Percentiles rank a stretch among this genome's conserved stretches.
These are phyloP conservation scores for Drosophila paracracens DNA, from an alignment of 2,888 invertebrate species.

Conservation along the genomic window DNA sequence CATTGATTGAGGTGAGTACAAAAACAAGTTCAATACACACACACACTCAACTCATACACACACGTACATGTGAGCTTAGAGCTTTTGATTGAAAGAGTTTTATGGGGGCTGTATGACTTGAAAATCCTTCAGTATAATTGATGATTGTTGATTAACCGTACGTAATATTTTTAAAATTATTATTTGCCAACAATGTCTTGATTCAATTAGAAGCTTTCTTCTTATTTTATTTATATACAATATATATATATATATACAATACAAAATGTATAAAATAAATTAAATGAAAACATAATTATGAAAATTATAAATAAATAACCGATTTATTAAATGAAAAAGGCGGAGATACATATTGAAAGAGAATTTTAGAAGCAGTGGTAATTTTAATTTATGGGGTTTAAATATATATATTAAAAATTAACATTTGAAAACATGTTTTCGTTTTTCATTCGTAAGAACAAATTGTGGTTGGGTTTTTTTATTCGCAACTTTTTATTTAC, in stretches of 20 bases:
- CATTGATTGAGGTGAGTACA: slow-evolving; percentile 46
- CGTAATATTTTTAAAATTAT: background rate
- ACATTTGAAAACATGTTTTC: too few relatives aligned
- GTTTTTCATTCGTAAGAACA: too few relatives aligned
- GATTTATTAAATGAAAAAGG: background rate
- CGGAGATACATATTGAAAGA: too few relatives aligned
- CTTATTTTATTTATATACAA: too few relatives aligned
- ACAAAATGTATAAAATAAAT: too few relatives aligned
- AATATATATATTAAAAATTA: too few relatives aligned
- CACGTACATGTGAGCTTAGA: background rate
- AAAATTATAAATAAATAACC: too few relatives aligned
- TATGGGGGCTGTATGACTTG: background rate
- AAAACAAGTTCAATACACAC: slow-evolving; percentile 1
- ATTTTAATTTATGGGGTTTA: background rate
- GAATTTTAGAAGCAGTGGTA: background rate
- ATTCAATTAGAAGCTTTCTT: too few relatives aligned
- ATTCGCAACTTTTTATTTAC: background rate
- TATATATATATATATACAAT: too few relatives aligned
- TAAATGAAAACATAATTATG: too few relatives aligned
- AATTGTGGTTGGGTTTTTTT: too few relatives aligned
- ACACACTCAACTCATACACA: background rate
- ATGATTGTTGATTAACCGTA: background rate
- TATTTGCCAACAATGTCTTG: too few relatives aligned
- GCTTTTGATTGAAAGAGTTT: slow-evolving; percentile 1
- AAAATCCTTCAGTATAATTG: slow-evolving; percentile 2